Conservation (phyloP, 2,113 vertebrate genomes). For the Glaucomys volans region DNA sequence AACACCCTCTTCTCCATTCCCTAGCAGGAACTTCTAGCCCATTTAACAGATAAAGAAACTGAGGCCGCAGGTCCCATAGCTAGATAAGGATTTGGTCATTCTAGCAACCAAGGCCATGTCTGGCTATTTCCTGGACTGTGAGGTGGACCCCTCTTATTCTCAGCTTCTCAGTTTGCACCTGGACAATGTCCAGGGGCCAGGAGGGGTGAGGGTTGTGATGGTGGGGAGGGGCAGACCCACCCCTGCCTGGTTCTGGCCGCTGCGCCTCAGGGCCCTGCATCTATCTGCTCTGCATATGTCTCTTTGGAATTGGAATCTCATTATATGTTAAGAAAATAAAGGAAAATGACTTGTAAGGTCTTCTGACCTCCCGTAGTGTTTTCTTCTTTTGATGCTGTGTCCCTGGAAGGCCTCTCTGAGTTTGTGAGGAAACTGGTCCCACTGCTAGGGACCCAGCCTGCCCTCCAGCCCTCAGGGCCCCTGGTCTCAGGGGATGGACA, state of each 20-base stretch:
- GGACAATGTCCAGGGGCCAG: not conserved
- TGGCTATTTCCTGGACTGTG: not conserved
- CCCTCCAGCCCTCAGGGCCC: not conserved
- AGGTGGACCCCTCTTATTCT: not conserved
- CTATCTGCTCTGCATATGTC: constrained; percentile 67
- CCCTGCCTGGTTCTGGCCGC: not conserved
- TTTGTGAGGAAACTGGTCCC: not conserved
- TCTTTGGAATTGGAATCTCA: constrained; percentile 68
- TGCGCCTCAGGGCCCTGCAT: not conserved
- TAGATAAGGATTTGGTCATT: not conserved
- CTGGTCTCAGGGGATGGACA: too few relatives aligned
- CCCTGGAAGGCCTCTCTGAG: not conserved
- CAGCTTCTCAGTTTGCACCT: constrained; percentile 28
- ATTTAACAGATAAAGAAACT: not conserved
- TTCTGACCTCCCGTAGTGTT: not conserved
- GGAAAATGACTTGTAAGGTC: constrained; percentile 68
- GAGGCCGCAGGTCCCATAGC: not conserved
- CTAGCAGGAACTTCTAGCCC: not conserved
- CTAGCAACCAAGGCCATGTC: not conserved
- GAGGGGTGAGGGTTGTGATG: not conserved
- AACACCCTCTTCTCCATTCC: not conserved
- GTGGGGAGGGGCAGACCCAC: not conserved
- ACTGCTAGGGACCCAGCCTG: not conserved
- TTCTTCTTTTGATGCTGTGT: not conserved
- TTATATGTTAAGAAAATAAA: constrained; percentile 77